A percentile compares a stretch with the other conserved stretches of the same genome.
Conservation (phyloP, 2,113 vertebrate species). For the Formicarius rufipectus region DNA sequence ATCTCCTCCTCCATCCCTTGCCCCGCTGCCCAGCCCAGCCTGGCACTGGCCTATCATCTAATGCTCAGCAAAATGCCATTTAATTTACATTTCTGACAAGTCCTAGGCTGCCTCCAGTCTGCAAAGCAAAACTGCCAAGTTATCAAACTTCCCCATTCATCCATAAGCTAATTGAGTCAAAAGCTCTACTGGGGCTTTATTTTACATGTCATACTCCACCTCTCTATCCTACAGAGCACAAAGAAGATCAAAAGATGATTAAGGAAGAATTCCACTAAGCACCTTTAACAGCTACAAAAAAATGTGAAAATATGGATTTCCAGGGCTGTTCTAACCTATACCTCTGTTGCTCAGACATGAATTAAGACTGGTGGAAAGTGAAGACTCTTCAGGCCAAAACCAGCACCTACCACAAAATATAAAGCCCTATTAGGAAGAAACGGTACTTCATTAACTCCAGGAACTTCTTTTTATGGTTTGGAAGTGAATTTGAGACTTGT, state of each 20-base stretch:
- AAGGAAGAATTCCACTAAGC: not conserved
- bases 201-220: not conserved
- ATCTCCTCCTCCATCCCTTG: not conserved
- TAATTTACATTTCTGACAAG: not conserved
- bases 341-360: conserved; percentile 3
- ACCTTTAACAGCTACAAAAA: not conserved
- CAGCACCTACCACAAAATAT: not conserved
- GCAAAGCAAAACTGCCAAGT: not conserved
- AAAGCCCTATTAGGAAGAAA: not conserved
- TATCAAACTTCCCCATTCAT: not conserved
- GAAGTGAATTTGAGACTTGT: not conserved
- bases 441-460: not conserved
- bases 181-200: not conserved
- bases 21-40: not conserved
- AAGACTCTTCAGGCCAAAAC: not conserved
- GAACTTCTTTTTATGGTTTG: not conserved
- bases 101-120: not conserved
- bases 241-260: conserved; percentile 20
- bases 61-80: not conserved
- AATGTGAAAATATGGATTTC: not conserved
- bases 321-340: not conserved
- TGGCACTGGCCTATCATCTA: not conserved
- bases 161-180: not conserved
- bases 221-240: not conserved
- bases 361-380: not conserved